A percentile compares a stretch with the other conserved stretches of the same genome.
Evolutionary conservation across 2,113 vertebrate species (phyloP).

Genomic region (Thunnus maccoyii): DNA sequence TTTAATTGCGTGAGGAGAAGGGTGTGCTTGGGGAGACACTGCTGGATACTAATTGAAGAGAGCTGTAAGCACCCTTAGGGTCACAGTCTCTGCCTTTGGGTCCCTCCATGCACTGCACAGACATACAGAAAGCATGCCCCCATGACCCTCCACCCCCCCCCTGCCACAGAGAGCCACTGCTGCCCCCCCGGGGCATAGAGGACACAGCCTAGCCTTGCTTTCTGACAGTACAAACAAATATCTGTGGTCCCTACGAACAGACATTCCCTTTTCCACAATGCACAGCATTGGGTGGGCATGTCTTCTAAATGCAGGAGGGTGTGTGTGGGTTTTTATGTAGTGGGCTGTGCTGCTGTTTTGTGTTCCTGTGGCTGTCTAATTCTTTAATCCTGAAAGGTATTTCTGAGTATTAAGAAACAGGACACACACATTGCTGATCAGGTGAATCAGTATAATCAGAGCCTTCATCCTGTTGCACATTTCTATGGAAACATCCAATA

Average conservation of each 20-base stretch:
- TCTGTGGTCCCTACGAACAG: constrained; percentile 30
- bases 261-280: constrained; percentile 21
- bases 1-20: constrained; percentile 72
- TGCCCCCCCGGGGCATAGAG: constrained; percentile 26
- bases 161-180: constrained; percentile 34
- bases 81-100: constrained; percentile 65
- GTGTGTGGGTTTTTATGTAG: too few relatives aligned
- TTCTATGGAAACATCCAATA: not conserved
- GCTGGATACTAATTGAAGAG: constrained; percentile 69
- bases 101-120: constrained; percentile 38
- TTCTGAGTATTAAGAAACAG: constrained; percentile 52
- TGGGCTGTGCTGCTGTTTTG: not conserved
- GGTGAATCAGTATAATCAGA: not conserved
- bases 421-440: not conserved
- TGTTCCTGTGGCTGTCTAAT: constrained; percentile 1
- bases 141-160: constrained; percentile 1
- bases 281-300: not conserved
- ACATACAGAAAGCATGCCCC: constrained; percentile 39
- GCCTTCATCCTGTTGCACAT: not conserved
- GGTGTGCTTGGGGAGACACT: constrained; percentile 49
- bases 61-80: constrained; percentile 50
- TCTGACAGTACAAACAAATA: constrained; percentile 55
- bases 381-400: constrained; percentile 33
- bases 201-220: constrained; percentile 22
- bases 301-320: not conserved